A percentile compares a stretch with the other conserved stretches of the same genome.
phyloP scores from a whole-genome alignment of 2,113 vertebrate genomes.

The Drymodes brunneopygia region DNA sequence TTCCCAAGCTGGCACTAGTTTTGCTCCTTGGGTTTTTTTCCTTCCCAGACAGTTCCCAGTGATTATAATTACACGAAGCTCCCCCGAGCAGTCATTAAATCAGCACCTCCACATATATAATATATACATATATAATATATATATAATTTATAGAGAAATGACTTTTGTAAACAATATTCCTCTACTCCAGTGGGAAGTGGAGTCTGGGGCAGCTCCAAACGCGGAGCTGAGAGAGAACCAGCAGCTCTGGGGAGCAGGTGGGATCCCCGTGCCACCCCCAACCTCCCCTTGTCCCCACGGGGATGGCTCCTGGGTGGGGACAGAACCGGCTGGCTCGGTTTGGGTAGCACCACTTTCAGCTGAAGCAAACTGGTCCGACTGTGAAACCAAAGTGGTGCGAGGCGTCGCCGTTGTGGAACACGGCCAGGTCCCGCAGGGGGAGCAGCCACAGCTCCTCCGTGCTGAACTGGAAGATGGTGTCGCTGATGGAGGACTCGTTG shows the following conservation, averaged over 20 bases:
- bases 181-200: constrained; percentile 1
- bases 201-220: background rate
- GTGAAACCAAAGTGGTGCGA: constrained; percentile 80
- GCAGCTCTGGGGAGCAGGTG: background rate
- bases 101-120: background rate
- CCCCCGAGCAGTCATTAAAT: background rate
- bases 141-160: constrained; percentile 46
- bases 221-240: fast-evolving
- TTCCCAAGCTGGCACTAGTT: background rate
- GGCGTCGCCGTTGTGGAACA: constrained; percentile 69
- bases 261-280: background rate
- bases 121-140: constrained; percentile 40
- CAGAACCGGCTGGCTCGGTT: background rate
- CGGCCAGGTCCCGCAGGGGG: constrained; percentile 81
- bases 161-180: constrained; percentile 43
- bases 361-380: constrained; percentile 85
- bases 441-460: constrained; percentile 80
- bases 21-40: fast-evolving
- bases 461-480: constrained; percentile 82
- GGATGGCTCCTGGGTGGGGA: background rate
- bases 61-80: fast-evolving
- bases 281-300: fast-evolving
- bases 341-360: constrained; percentile 63
- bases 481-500: constrained; percentile 51
- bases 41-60: background rate